phyloP scores from a whole-genome alignment of 53 echinoderm and acorn worm species.

The Paelopatides confundens region DNA sequence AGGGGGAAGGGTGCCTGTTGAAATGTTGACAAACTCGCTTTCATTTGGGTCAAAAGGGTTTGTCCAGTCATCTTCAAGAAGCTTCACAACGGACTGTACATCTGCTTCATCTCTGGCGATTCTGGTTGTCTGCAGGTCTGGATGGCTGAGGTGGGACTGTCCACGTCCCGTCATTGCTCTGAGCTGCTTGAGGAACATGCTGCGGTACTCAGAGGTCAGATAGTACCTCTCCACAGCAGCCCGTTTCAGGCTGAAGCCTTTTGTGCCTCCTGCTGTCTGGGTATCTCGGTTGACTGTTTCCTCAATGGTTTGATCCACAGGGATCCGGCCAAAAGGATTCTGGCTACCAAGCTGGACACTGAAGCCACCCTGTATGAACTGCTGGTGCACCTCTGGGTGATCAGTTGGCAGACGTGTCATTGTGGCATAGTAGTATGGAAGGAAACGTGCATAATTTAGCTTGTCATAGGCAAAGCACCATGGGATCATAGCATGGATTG shows the following conservation, averaged over 20 bases:
- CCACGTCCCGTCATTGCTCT: constrained; percentile 5
- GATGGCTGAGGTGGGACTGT: not conserved
- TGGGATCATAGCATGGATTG: constrained; percentile 34
- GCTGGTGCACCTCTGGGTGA: constrained; percentile 5
- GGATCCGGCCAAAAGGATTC: constrained; percentile 60
- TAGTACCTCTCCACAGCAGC: constrained; percentile 35
- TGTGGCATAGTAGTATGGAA: constrained; percentile 30
- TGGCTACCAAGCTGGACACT: constrained; percentile 35
- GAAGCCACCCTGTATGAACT: constrained; percentile 35
- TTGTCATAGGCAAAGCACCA: constrained; percentile 51
- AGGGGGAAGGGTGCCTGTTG: not conserved
- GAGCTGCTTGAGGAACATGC: constrained; percentile 12
- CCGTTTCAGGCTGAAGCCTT: constrained; percentile 52
- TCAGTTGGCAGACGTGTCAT: constrained; percentile 35
- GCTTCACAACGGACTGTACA: constrained; percentile 32
- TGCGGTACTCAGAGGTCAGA: constrained; percentile 49
- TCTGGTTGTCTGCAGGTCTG: constrained; percentile 60
- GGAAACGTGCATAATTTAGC: constrained; percentile 42
- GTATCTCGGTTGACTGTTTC: constrained; percentile 66
- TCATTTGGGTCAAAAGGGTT: constrained; percentile 20
- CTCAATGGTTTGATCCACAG: constrained; percentile 62
- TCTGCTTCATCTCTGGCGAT: constrained; percentile 57
- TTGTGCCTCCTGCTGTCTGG: constrained; percentile 63
- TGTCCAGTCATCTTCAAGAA: constrained; percentile 48
- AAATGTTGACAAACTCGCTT: not conserved